Base-by-base conservation (phyloP, 1,140 invertebrate genomes). In the Aphelenchoides fujianensis region DNA sequence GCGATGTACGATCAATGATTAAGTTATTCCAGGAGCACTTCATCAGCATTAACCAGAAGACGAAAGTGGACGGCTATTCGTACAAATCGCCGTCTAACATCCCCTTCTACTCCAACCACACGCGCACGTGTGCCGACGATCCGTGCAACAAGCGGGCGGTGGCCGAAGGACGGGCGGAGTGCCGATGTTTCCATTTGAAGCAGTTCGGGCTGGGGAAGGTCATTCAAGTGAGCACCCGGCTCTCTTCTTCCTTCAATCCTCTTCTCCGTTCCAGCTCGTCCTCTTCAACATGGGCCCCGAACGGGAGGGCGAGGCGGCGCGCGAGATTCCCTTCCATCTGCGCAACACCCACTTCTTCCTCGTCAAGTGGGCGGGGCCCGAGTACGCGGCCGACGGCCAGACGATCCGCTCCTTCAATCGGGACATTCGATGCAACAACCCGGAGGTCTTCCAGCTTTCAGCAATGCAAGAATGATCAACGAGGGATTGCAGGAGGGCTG, bases 201-300 rank as follows among this genome's bases (percentile, higher is more conserved):
- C 16, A 66, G 31, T 66, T 66, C 16, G 34, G 63, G 2, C 7
- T 36, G 32, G 36, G 36, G 1, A 66, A 66, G 34, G 53, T 66
- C 41, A 66, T 66, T 66, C 63, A 66, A 37, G 63, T 55, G 53
- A 66, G 28, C n/a, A n/a, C n/a, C n/a, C n/a, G n/a, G n/a, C n/a
- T n/a, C n/a, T n/a, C n/a, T n/a, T n/a, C n/a, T n/a, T n/a, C n/a
- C 2, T 34, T 66, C 53, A 2, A 12, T 1, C n/a, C n/a, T 31
- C n/a, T 61, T 27, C 31, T 9, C n/a, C n/a, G 1, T 66, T 12
- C 53, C 31, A 66, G 63, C 63, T 66, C 1, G 36, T 37, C 31
- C 12, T 66, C 2, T 66, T 41, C 34, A 66, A 66, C 53, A 32
- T 32, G 27, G 63, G 63, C 2, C 63, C 63, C 19, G 2, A 12